phyloP scores from a whole-genome alignment of 2,113 vertebrate species.

The Gasterosteus aculeatus region DNA sequence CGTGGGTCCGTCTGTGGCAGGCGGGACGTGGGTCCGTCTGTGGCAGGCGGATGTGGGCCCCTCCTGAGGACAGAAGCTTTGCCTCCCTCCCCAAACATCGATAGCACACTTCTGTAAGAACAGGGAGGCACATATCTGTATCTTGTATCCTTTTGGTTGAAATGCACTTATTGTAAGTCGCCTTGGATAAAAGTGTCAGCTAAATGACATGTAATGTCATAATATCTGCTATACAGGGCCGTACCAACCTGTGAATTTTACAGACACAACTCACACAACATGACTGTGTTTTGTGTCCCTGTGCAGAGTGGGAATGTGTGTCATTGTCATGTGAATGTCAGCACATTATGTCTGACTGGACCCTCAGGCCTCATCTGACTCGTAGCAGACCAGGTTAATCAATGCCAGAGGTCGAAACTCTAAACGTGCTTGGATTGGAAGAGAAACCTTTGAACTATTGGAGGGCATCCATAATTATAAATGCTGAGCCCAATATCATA shows the following conservation, averaged over 20 bases:
- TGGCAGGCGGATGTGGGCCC: too few species aligned
- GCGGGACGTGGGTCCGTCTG: too few species aligned
- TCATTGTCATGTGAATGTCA: not conserved
- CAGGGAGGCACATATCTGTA: slow-evolving; percentile 23
- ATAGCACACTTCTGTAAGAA: not conserved
- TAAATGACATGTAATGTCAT: too few species aligned
- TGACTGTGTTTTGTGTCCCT: not conserved
- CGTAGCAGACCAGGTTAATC: slow-evolving; percentile 1
- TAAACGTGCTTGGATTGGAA: not conserved
- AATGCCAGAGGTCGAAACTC: too few species aligned
- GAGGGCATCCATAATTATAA: not conserved
- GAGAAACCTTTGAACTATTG: not conserved
- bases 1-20: too few species aligned
- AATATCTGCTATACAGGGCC: slow-evolving; percentile 31
- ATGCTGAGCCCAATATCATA: not conserved
- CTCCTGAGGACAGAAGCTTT: too few species aligned
- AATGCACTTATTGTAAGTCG: too few species aligned
- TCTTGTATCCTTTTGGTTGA: too few species aligned
- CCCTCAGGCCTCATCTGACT: not conserved
- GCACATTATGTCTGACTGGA: not conserved
- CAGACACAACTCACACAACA: not conserved
- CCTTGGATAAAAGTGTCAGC: too few species aligned
- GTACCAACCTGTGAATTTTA: slow-evolving; percentile 26
- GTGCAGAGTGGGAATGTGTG: not conserved
- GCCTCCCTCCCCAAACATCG: not conserved